Base-by-base conservation (phyloP, 2,797 vertebrate species). In the Spinibarbus caldwelli region DNA sequence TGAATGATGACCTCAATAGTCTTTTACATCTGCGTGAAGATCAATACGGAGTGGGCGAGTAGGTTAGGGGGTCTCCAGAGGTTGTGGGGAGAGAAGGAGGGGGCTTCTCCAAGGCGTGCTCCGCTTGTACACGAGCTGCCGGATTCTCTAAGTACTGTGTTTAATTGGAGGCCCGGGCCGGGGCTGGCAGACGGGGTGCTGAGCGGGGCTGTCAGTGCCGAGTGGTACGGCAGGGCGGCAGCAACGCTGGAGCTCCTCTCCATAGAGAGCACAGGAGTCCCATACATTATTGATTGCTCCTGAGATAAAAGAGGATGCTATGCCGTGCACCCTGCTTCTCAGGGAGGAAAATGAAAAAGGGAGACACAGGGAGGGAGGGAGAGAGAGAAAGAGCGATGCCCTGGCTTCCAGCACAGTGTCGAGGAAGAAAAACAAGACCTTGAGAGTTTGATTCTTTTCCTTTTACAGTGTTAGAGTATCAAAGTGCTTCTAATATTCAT, bases 1-100 rank as follows among this genome's bases (percentile, higher is more conserved):
- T 95, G 95, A 95, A 95, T 94, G 94, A 94, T 92, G 94, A 94
- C 95, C 94, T 95, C 94, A 94, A 96, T 95, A 95, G 93, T 94
- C 94, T 95, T 94, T 95, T 93, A 94, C 95, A 95, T 95, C 95
- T 95, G 93, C 94, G 92, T 91, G 87, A 93, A 95, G 95, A 96
- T 96, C 95, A 95, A 96, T 96, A 95, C 94, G 91, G 92, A 94
- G 93, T 94, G 94, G 92, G 93, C 93, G 94, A 95, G 95, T 95
- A 94, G 95, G 95, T 95, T 95, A 95, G 93, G 83, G 77, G 91
- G 91, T 94, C 95, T 94, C 94, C 87, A 92, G 94, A 93, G 95
- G 92, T 93, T 87, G 82, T 77, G 62, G 84, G 82, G 52, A 66
- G 66, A 72, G 34, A 45, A 59, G 68, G 72, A 72, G 80, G 82